These are phyloP conservation scores for Charaxes varanes DNA, from an alignment of 1,140 invertebrate genomes.

Conservation along the genomic window DNA sequence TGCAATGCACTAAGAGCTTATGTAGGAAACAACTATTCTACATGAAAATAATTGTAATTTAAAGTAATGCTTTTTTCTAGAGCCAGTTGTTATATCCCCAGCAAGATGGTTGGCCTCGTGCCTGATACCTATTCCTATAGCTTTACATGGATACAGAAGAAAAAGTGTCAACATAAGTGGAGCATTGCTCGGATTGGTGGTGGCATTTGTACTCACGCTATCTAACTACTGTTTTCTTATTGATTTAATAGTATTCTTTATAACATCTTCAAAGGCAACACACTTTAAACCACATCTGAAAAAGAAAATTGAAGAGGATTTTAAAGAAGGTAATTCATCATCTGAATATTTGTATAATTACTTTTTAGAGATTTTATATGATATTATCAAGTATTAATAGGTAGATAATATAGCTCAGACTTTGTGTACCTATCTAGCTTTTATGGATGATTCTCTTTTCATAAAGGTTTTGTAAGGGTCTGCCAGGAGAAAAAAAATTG, in stretches of 20 bases:
- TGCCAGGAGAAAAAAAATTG: no score
- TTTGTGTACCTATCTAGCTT: no score
- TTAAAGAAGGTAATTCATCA: conserved; percentile 83
- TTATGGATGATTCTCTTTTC: no score
- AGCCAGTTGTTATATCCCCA: conserved; percentile 79
- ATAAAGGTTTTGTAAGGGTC: no score
- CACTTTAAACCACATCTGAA: conserved; percentile 84
- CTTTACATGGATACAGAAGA: conserved; percentile 78
- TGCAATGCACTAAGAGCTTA: no score
- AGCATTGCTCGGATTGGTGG: conserved; percentile 80
- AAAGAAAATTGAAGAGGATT: conserved; percentile 84
- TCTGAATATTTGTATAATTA: no score
- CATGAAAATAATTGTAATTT: no score
- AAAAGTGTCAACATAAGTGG: conserved; percentile 82
- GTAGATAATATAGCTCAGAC: no score
- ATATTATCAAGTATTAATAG: not conserved
- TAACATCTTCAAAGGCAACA: conserved; percentile 88
- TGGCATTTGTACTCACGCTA: conserved; percentile 88
- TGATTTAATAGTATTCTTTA: conserved; percentile 85
- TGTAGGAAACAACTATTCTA: no score
- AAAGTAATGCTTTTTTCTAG: no score
- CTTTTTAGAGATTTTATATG: not conserved
- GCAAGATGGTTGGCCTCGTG: conserved; percentile 83
- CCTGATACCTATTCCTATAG: conserved; percentile 80
- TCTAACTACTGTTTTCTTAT: conserved; percentile 86